Conservation (phyloP, 1,140 invertebrate species). For the Muscidifurax raptorellus region DNA sequence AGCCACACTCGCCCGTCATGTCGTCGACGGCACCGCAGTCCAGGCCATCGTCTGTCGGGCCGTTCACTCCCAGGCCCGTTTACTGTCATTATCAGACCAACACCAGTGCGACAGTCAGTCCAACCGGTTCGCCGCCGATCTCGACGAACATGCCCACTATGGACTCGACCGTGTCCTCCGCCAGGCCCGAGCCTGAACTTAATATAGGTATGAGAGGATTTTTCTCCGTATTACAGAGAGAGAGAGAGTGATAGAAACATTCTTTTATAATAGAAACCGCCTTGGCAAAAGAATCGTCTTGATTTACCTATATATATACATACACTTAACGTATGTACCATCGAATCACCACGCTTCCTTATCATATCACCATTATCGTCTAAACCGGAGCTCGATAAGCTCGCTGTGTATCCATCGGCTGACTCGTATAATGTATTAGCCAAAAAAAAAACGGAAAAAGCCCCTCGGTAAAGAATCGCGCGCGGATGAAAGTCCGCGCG, state of each 20-base stretch:
- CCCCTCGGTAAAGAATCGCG: neutral
- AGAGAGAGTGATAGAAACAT: too few species aligned
- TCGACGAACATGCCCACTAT: constrained; percentile 73
- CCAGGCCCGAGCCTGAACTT: constrained; percentile 73
- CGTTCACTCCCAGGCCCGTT: neutral
- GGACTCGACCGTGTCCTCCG: constrained; percentile 78
- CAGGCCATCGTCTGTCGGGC: constrained; percentile 58
- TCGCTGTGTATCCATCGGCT: too few species aligned
- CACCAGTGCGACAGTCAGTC: neutral
- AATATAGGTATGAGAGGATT: constrained; percentile 76
- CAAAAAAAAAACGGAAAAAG: neutral
- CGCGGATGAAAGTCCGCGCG: constrained; percentile 7
- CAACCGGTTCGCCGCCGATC: neutral
- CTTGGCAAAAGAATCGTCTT: neutral
- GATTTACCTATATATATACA: neutral
- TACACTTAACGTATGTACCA: neutral
- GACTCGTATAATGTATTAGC: too few species aligned
- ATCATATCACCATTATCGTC: too few species aligned
- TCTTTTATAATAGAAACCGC: too few species aligned
- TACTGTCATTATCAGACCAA: neutral
- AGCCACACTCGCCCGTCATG: constrained; percentile 31
- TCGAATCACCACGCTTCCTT: too few species aligned
- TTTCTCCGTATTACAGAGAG: neutral
- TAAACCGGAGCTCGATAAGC: too few species aligned
- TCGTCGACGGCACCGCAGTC: constrained; percentile 60